A percentile compares a stretch with the other conserved stretches of the same genome.
These are phyloP conservation scores for Ochropleura leucogaster DNA, from an alignment of 2,888 invertebrate species.

Conservation along the genomic window DNA sequence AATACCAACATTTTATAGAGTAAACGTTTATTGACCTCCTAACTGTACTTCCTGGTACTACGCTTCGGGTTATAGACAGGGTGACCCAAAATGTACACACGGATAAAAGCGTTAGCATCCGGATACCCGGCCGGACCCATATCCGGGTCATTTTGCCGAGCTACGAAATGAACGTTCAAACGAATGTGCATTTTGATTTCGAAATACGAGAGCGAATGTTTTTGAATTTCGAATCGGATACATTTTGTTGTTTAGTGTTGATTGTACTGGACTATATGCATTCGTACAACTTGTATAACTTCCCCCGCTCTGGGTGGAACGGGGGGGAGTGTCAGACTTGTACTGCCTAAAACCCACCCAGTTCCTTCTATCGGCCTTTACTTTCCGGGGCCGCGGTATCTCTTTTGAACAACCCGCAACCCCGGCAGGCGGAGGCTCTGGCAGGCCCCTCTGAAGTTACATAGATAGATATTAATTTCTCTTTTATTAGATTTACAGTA, in stretches of 20 bases:
- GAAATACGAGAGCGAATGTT: neutral
- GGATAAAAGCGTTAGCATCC: constrained; percentile 42
- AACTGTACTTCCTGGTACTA: constrained; percentile 5
- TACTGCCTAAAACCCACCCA: too few species aligned
- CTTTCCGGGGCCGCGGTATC: too few species aligned
- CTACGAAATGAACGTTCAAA: neutral
- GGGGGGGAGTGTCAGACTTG: too few species aligned
- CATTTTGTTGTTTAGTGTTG: too few species aligned
- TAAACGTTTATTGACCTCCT: constrained; percentile 7
- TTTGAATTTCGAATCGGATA: neutral
- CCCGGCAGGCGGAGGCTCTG: too few species aligned
- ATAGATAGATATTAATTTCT: too few species aligned
- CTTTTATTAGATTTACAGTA: too few species aligned
- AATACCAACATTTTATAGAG: neutral
- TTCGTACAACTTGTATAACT: neutral
- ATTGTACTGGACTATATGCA: neutral
- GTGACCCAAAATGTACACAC: constrained; percentile 13
- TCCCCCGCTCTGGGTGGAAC: too few species aligned
- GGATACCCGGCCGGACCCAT: neutral
- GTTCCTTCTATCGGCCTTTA: too few species aligned
- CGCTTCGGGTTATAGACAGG: neutral
- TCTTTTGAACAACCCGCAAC: too few species aligned
- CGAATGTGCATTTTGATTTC: constrained; percentile 7
- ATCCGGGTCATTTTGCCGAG: constrained; percentile 36
- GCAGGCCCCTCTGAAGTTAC: too few species aligned